These are phyloP conservation scores for Ammospiza caudacuta DNA, from an alignment of 2,113 vertebrate genomes.

Conservation along the genomic window DNA sequence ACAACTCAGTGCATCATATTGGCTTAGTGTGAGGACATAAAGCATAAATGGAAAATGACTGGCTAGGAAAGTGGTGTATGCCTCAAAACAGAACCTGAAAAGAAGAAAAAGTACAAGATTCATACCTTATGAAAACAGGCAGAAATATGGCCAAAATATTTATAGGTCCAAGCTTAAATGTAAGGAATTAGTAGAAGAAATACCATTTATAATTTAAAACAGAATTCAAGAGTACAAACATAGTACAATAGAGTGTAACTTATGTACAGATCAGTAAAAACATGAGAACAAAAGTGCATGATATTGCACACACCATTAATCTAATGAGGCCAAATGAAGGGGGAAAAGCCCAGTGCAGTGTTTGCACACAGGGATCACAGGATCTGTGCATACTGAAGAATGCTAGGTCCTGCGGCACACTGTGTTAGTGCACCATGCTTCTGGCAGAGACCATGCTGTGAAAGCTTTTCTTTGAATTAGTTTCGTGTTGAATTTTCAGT, in stretches of 20 bases:
- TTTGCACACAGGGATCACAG: background rate
- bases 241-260: background rate
- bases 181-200: background rate
- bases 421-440: too few relatives aligned
- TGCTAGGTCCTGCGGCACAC: background rate
- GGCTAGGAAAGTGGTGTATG: background rate
- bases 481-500: background rate
- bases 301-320: rapidly evolving
- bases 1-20: background rate
- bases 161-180: background rate
- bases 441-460: background rate
- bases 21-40: background rate
- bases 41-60: slow-evolving; percentile 21
- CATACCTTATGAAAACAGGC: background rate
- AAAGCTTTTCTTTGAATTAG: background rate
- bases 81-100: background rate
- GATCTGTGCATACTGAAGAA: background rate
- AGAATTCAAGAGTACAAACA: background rate
- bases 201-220: background rate
- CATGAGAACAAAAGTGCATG: background rate
- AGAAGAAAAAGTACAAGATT: background rate
- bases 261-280: background rate
- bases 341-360: background rate
- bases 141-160: background rate
- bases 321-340: background rate